phyloP scores from a whole-genome alignment of 2,113 vertebrate species.

The Crotalus tigris region DNA sequence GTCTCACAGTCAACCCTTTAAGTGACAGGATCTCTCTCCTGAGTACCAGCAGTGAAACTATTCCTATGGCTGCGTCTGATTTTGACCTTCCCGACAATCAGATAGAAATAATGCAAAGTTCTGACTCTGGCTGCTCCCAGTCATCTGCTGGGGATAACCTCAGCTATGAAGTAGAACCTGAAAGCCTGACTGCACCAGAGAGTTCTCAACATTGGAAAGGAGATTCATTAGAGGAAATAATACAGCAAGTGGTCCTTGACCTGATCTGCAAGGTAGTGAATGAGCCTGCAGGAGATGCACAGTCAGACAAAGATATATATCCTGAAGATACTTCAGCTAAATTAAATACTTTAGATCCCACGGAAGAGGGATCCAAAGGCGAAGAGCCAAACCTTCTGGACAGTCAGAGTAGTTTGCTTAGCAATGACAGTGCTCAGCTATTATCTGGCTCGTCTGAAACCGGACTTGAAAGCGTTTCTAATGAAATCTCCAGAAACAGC shows the following conservation, averaged over 20 bases:
- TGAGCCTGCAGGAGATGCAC: slow-evolving; percentile 71
- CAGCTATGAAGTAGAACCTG: slow-evolving; percentile 84
- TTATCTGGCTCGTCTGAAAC: slow-evolving; percentile 67
- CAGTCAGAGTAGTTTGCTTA: slow-evolving; percentile 59
- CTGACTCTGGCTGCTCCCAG: slow-evolving; percentile 88
- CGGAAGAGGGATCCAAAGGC: slow-evolving; percentile 40
- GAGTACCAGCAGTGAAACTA: slow-evolving; percentile 94
- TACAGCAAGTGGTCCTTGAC: slow-evolving; percentile 84
- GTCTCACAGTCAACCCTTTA: slow-evolving; percentile 92
- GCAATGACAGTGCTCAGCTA: slow-evolving; percentile 61
- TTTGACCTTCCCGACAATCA: slow-evolving; percentile 86
- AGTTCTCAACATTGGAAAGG: slow-evolving; percentile 67
- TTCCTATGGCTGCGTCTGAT: slow-evolving; percentile 83
- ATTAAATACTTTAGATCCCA: slow-evolving; percentile 46
- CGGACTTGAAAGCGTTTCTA: slow-evolving; percentile 73
- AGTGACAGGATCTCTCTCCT: slow-evolving; percentile 93
- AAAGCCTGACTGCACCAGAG: slow-evolving; percentile 73
- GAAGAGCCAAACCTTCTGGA: slow-evolving; percentile 61
- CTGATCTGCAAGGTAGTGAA: slow-evolving; percentile 83
- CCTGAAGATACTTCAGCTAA: slow-evolving; percentile 71
- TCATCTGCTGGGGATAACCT: slow-evolving; percentile 86
- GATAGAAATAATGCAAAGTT: slow-evolving; percentile 84
- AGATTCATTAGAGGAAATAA: slow-evolving; percentile 76
- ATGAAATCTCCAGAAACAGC: slow-evolving; percentile 89
- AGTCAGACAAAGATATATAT: slow-evolving; percentile 68